Conservation (phyloP, 1,140 invertebrate species). For the Rhagoletis pomonella region DNA sequence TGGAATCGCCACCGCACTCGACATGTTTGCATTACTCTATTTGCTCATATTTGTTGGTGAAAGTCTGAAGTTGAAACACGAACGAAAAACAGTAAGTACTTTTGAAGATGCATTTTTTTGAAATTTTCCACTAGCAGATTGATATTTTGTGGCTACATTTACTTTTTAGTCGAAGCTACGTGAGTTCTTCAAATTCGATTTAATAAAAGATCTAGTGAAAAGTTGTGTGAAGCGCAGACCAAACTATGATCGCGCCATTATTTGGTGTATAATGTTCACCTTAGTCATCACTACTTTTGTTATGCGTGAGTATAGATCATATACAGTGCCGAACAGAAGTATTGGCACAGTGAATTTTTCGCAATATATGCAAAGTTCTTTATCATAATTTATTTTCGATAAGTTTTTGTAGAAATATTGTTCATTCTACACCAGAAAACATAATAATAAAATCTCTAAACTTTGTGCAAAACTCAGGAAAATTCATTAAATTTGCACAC, state of each 20-base stretch:
- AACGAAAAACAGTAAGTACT: conserved; percentile 18
- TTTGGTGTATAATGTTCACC: conserved; percentile 39
- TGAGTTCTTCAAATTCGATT: conserved; percentile 31
- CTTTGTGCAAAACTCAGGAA: no score
- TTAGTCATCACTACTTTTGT: conserved; percentile 21
- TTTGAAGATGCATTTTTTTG: neutral
- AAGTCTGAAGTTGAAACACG: conserved; percentile 7
- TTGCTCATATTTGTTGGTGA: neutral
- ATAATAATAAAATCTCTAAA: no score
- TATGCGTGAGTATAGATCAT: neutral
- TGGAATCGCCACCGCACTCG: neutral
- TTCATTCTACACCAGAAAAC: no score
- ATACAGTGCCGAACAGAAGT: neutral
- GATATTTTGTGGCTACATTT: neutral
- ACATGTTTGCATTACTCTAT: conserved; percentile 2
- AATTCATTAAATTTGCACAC: no score
- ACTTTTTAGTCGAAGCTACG: neutral
- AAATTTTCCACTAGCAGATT: neutral
- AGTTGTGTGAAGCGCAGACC: conserved; percentile 2
- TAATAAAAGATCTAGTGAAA: neutral
- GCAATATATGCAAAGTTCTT: no score
- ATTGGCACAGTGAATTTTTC: no score
- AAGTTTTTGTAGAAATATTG: no score
- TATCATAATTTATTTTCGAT: no score
- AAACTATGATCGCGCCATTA: neutral